Conservation (phyloP, 2,888 invertebrate species). For the Orgyia antiqua region DNA sequence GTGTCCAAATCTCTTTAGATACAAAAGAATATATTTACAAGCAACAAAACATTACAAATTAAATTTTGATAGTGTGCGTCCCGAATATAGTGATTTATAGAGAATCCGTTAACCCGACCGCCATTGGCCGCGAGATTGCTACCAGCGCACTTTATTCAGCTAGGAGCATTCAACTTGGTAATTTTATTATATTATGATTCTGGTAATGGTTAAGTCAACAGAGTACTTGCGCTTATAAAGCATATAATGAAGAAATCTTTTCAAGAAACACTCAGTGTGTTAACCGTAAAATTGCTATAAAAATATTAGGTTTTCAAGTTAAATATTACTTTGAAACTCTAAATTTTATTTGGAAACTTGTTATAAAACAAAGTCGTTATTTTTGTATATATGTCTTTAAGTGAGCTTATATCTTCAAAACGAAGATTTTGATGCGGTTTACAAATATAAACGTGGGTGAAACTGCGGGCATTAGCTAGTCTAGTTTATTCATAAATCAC, state of each 20-base stretch:
- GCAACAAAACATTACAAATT: conserved; percentile 4
- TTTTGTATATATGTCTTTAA: too few species aligned
- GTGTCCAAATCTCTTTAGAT: too few species aligned
- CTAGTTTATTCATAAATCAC: too few species aligned
- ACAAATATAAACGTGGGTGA: too few species aligned
- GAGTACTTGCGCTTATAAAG: conserved; percentile 10
- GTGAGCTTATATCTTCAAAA: too few species aligned
- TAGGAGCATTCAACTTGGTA: conserved; percentile 32
- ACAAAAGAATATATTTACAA: background rate
- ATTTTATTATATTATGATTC: conserved; percentile 38
- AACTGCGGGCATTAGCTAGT: too few species aligned
- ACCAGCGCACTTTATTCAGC: conserved; percentile 23
- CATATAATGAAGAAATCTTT: conserved; percentile 8
- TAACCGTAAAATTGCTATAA: background rate
- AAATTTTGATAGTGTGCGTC: conserved; percentile 13
- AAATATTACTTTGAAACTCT: too few species aligned
- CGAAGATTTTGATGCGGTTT: too few species aligned
- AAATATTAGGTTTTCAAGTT: too few species aligned
- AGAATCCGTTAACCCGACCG: conserved; percentile 22
- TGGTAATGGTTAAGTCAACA: conserved; percentile 14
- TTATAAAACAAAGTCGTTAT: too few species aligned
- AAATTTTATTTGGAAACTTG: too few species aligned
- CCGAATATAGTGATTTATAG: conserved; percentile 22
- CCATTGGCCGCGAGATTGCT: conserved; percentile 21
- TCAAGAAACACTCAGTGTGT: background rate